Base-by-base conservation (phyloP, 2,888 invertebrate species). In the Atethmia centrago region DNA sequence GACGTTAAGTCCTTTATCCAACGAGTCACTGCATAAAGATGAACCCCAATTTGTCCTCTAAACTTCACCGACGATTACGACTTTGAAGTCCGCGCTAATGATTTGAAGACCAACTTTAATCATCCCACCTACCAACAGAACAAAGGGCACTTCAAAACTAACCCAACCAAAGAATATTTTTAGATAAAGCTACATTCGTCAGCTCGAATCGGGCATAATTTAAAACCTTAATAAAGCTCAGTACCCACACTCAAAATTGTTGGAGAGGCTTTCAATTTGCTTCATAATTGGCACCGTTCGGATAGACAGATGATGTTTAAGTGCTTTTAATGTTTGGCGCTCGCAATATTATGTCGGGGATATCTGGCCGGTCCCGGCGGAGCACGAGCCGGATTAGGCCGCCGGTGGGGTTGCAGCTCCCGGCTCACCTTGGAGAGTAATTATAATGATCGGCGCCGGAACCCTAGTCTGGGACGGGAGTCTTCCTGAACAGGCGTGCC, bases 401-500 rank as follows among this genome's bases (percentile, higher is more conserved):
- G 90, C 91, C 92, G 92, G 94, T 93, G 92, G 93, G 87, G 92
- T 91, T 92, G 92, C 92, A 86, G 92, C 94, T 92, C 94, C 93
- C 94, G 91, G 88, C 94, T 94, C 94, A 95, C 96, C 94, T 95
- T 95, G 95, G 95, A 96, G 96, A 96, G 95, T 96, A 96, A 96
- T 96, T 96, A 96, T 95, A 96, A 95, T 95, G 95, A 95, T 95
- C 95, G 95, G 95, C 93, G 95, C 95, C 95, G 94, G 94, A 94
- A 93, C 94, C 93, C 93, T 89, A 92, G 94, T 92, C 95, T 93
- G 95, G 94, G 93, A 92, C 93, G 95, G 94, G 93, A 93, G 90
- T 92, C 93, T 95, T 95, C 94, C 95, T 95, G 95, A 94, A 94
- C 93, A 94, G 95, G 95, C 95, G 95, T 95, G 95, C 94, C 94